Percentiles rank a stretch among this genome's conserved stretches.
Conservation (phyloP, 2,888 invertebrate species). For the Auanema freiburgensis region DNA sequence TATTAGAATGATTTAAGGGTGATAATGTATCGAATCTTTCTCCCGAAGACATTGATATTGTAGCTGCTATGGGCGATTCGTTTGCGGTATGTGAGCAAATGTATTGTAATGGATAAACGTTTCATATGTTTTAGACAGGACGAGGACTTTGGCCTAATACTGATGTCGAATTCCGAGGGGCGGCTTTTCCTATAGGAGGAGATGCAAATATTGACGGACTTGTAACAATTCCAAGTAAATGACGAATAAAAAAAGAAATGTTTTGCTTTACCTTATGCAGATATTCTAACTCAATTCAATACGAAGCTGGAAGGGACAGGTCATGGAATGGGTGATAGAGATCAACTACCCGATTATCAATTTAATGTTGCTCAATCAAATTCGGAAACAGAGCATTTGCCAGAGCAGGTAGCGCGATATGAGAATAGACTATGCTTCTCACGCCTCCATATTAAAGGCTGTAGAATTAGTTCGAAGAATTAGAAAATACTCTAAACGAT, state of each 20-base stretch:
- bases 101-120: background rate
- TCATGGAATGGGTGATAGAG: conserved; percentile 59
- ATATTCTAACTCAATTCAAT: conserved; percentile 58
- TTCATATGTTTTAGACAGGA: conserved; percentile 44
- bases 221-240: conserved; percentile 58
- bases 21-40: conserved; percentile 34
- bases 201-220: conserved; percentile 62
- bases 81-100: conserved; percentile 24
- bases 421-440: no score
- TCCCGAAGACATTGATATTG: conserved; percentile 42
- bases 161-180: conserved; percentile 58
- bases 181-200: conserved; percentile 61
- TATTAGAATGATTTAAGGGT: conserved; percentile 27
- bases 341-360: conserved; percentile 51
- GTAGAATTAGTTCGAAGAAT: conserved; percentile 47
- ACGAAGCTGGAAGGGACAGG: conserved; percentile 51
- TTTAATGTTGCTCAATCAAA: conserved; percentile 58
- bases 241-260: background rate
- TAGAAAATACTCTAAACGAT: conserved; percentile 23
- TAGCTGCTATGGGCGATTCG: conserved; percentile 44
- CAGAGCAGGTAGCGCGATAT: conserved; percentile 35
- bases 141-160: conserved; percentile 56
- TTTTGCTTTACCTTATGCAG: conserved; percentile 33
- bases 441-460: conserved; percentile 31
- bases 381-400: conserved; percentile 51